Conservation (phyloP, 2,113 vertebrate genomes). For the Psittacus erithacus region DNA sequence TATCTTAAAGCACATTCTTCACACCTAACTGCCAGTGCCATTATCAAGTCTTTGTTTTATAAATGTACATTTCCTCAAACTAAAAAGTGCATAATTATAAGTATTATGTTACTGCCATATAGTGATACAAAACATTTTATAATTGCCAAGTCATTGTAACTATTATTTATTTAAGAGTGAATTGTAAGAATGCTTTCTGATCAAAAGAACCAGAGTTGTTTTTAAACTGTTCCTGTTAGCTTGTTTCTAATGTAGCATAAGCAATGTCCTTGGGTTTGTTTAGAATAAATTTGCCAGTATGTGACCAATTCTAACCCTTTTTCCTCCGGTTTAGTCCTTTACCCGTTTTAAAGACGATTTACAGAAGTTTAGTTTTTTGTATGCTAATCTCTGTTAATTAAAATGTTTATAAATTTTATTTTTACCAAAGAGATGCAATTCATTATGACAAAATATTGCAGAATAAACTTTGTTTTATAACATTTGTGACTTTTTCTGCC, state of each 20-base stretch:
- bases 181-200: constrained; percentile 78
- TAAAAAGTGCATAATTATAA: constrained; percentile 80
- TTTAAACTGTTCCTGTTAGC: constrained; percentile 61
- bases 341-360: constrained; percentile 74
- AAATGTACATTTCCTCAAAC: constrained; percentile 76
- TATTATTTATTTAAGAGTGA: constrained; percentile 83
- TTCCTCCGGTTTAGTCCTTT: constrained; percentile 69
- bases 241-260: constrained; percentile 74
- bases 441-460: constrained; percentile 99
- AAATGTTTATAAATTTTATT: constrained; percentile 99
- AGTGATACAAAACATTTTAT: constrained; percentile 79
- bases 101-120: constrained; percentile 83
- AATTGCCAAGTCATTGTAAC: constrained; percentile 83
- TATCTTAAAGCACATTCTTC: constrained; percentile 76
- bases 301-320: constrained; percentile 71
- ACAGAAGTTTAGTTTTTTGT: constrained; percentile 96
- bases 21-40: constrained; percentile 84
- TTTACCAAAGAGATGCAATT: constrained; percentile 99
- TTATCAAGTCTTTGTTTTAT: constrained; percentile 74
- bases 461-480: constrained; percentile 97
- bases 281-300: constrained; percentile 76
- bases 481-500: constrained; percentile 72
- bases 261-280: constrained; percentile 68
- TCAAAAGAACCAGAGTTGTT: constrained; percentile 72
- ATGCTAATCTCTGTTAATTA: constrained; percentile 99